Base-by-base conservation (phyloP, 2,888 invertebrate species). In the Anorthoa munda region DNA sequence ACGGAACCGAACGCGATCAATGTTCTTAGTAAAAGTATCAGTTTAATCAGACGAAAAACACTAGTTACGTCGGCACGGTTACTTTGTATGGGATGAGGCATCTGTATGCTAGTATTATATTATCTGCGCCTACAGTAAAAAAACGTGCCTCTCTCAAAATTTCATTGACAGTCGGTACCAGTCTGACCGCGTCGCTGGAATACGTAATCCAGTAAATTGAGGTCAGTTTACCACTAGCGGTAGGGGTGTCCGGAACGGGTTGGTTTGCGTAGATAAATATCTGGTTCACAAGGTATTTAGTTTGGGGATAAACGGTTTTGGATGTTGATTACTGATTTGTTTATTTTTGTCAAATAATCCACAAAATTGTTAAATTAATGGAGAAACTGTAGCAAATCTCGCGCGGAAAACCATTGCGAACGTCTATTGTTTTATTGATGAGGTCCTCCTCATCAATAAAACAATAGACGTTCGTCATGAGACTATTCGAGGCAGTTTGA, bases 171-270 rank as follows among this genome's bases (percentile, higher is more conserved):
- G 26, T 71, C 66, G 45, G 39, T 39, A 39, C 39, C 39, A 39
- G 39, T 7, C 81, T 53, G 26, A 68, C 71, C 73, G 63, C 77
- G 64, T 60, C 67, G 63, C 55, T 69, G 63, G 84, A 83, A 85
- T 86, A 77, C 81, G 79, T 83, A 77, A 83, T 83, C 61, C 64
- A 2, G 67, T 39, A 23, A 67, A 85, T 81, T 75, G 65, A 64
- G 84, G 85, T 86, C 84, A 83, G 48, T 59, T 48, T 66, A 72
- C 63, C 48, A 46, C 55, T 60, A 26, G n/a, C 17, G 18, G 39
- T 65, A 66, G 73, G 58, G 75, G 46, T 74, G 53, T 26, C 55
- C 4, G 31, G 23, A n/a, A 17, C 71, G 2, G 7, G 21, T 31
- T 31, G 1, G 21, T 79, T 67, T 59, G 53, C 73, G 67, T 73